These are phyloP conservation scores for Charaxes varanes DNA, from an alignment of 1,140 invertebrate species.

Conservation along the genomic window DNA sequence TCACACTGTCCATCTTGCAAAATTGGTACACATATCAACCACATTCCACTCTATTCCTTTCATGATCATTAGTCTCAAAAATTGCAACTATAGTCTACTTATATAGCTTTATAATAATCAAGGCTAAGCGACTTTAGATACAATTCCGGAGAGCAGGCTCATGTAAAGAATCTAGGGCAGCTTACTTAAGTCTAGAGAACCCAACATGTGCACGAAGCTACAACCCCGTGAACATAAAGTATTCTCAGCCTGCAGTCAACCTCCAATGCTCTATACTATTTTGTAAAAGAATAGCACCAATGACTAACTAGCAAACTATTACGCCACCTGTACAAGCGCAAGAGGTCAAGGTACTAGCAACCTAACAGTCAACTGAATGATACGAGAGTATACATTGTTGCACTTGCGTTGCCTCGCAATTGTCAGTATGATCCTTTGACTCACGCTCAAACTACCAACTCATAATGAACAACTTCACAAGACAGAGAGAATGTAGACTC, in stretches of 20 bases:
- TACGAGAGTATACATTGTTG: no score
- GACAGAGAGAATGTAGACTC: no score
- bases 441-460: no score
- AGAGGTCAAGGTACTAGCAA: no score
- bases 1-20: conserved; percentile 10
- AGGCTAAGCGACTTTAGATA: conserved; percentile 19
- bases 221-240: conserved; percentile 48
- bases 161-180: conserved; percentile 44
- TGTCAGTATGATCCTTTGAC: no score
- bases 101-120: not conserved
- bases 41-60: conserved; percentile 43
- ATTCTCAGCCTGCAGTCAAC: conserved; percentile 49
- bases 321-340: no score
- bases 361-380: no score
- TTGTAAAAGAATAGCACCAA: not conserved
- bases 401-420: no score
- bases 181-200: conserved; percentile 63
- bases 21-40: conserved; percentile 39
- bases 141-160: conserved; percentile 42
- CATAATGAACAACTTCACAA: no score
- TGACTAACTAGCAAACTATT: no score
- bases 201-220: conserved; percentile 46
- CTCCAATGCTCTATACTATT: conserved; percentile 27
- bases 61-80: conserved; percentile 40
- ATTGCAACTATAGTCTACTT: conserved; percentile 33